Evolutionary conservation across 2,888 invertebrate genomes (phyloP).

Genomic region (Sphinx pinastri): DNA sequence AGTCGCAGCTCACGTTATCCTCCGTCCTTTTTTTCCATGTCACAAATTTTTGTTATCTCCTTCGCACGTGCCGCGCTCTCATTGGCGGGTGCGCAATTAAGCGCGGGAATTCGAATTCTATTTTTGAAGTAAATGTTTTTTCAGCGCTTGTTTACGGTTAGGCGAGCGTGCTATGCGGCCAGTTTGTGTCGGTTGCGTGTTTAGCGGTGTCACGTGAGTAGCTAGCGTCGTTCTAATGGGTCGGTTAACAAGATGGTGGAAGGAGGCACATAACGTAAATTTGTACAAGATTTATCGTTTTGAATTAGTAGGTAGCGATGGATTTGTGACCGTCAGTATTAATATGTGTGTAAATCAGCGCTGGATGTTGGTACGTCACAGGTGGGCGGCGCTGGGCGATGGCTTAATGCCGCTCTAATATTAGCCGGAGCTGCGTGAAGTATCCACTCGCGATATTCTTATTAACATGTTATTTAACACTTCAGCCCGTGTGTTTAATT

Average conservation of each 20-base stretch:
- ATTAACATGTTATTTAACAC: slow-evolving; percentile 23
- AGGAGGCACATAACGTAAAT: slow-evolving; percentile 71
- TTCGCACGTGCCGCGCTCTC: slow-evolving; percentile 67
- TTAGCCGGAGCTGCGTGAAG: not conserved
- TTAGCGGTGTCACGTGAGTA: slow-evolving; percentile 37
- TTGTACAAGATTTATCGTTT: slow-evolving; percentile 67
- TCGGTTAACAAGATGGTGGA: slow-evolving; percentile 60
- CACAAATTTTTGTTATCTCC: slow-evolving; percentile 56
- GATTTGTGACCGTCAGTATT: slow-evolving; percentile 74
- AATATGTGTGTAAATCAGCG: slow-evolving; percentile 64
- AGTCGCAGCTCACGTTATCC: slow-evolving; percentile 57
- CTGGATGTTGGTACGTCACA: slow-evolving; percentile 46
- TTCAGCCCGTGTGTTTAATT: slow-evolving; percentile 16
- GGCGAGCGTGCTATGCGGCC: slow-evolving; percentile 53
- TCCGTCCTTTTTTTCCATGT: slow-evolving; percentile 49
- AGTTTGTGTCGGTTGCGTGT: slow-evolving; percentile 66
- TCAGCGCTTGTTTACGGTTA: slow-evolving; percentile 71
- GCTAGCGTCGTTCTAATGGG: slow-evolving; percentile 55
- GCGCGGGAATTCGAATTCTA: slow-evolving; percentile 82
- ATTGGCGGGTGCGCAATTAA: slow-evolving; percentile 81
- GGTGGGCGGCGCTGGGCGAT: slow-evolving; percentile 64
- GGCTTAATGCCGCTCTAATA: slow-evolving; percentile 43
- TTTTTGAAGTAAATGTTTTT: slow-evolving; percentile 82
- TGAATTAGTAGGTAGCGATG: slow-evolving; percentile 76
- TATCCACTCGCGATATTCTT: slow-evolving; percentile 11